phyloP scores from a whole-genome alignment of 37 sponge, comb jelly and placozoan genomes.

The Hexactinellida sp. region DNA sequence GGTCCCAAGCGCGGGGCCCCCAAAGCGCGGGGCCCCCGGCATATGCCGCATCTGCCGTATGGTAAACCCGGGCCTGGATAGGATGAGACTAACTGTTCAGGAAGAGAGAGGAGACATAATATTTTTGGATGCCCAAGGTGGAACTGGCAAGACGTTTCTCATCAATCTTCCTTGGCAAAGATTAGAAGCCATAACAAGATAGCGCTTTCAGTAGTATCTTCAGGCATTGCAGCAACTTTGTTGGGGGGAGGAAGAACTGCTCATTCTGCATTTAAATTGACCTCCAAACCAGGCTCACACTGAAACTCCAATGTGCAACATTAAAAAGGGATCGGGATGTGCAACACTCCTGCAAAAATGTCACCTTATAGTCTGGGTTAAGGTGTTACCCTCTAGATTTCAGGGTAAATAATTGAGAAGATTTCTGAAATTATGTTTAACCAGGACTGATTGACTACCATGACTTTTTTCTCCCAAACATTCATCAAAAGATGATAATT shows the following conservation, averaged over 20 bases:
- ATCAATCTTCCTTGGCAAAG: conserved; percentile 16
- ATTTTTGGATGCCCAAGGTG: conserved; percentile 28
- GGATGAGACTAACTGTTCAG: background rate
- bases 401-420: no score
- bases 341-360: conserved; percentile 19
- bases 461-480: no score
- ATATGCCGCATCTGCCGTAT: no score
- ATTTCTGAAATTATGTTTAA: no score
- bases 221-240: conserved; percentile 20
- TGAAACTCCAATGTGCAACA: conserved; percentile 20
- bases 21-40: no score
- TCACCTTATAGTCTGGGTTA: conserved; percentile 17
- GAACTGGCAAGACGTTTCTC: conserved; percentile 26
- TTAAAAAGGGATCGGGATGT: conserved; percentile 8
- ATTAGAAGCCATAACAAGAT: background rate
- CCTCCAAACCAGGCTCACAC: background rate
- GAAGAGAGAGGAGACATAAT: background rate
- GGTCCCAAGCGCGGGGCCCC: no score
- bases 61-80: no score
- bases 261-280: conserved; percentile 17
- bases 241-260: conserved; percentile 19
- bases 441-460: no score
- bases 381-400: no score
- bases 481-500: no score
- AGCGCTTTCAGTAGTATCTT: conserved; percentile 19